phyloP scores from a whole-genome alignment of 2,888 invertebrate species.

The Eudasyphora cyanicolor region DNA sequence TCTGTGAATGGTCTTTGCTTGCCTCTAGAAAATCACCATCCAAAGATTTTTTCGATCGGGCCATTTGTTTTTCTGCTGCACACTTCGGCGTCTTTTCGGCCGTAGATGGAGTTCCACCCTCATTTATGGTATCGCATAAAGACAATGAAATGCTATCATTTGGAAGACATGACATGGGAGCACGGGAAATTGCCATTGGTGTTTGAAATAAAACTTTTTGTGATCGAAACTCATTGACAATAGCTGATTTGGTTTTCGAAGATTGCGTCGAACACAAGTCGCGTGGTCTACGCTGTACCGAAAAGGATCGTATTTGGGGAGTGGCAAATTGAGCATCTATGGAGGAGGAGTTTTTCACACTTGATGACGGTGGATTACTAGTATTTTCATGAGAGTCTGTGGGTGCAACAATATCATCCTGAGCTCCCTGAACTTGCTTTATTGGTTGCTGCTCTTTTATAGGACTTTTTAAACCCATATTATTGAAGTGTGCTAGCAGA shows the following conservation, averaged over 20 bases:
- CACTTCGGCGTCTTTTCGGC: constrained; percentile 65
- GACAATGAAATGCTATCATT: constrained; percentile 76
- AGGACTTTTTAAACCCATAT: constrained; percentile 72
- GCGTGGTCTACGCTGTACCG: constrained; percentile 68
- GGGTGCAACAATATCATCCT: background rate
- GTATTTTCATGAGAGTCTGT: background rate
- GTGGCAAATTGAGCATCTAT: constrained; percentile 74
- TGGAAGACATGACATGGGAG: constrained; percentile 69
- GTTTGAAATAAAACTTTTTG: constrained; percentile 79
- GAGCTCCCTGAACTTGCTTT: background rate
- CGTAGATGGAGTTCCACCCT: constrained; percentile 70
- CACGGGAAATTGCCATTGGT: constrained; percentile 76
- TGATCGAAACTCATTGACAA: constrained; percentile 76
- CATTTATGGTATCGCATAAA: constrained; percentile 76
- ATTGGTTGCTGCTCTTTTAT: constrained; percentile 41
- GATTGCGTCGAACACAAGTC: constrained; percentile 71
- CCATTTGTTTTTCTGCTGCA: constrained; percentile 41
- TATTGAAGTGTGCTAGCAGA: constrained; percentile 72
- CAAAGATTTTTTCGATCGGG: constrained; percentile 72
- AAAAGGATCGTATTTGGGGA: constrained; percentile 75
- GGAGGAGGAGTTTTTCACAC: constrained; percentile 11
- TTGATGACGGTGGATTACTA: constrained; percentile 22
- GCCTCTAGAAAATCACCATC: constrained; percentile 69
- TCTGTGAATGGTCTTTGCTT: constrained; percentile 20
- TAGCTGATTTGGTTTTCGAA: constrained; percentile 68